Evolutionary conservation across 2,888 invertebrate species (phyloP).

Genomic region (Latrodectus hesperus): DNA sequence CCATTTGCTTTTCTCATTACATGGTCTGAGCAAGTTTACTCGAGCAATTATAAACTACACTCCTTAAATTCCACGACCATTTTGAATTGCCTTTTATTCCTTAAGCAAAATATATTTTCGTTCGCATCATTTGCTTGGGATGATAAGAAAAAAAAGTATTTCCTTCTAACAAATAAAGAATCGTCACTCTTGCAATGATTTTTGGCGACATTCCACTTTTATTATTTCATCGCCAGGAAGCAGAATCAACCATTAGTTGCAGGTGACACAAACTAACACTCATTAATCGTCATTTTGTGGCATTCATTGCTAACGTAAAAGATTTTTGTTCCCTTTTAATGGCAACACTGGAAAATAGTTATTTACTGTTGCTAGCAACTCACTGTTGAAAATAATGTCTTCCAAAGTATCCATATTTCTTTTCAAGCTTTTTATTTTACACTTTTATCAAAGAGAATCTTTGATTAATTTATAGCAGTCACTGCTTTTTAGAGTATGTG

Average conservation of each 20-base stretch:
- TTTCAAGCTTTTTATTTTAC: background rate
- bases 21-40: too few relatives aligned
- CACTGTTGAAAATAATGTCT: background rate
- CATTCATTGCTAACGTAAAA: slow-evolving; percentile 20
- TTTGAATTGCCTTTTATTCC: too few relatives aligned
- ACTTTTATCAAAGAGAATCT: background rate
- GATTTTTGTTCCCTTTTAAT: slow-evolving; percentile 15
- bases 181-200: background rate
- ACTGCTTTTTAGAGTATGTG: too few relatives aligned
- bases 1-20: too few relatives aligned
- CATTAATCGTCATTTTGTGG: slow-evolving; percentile 39
- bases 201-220: slow-evolving; percentile 36
- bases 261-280: slow-evolving; percentile 39
- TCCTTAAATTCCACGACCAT: too few relatives aligned
- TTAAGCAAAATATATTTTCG: too few relatives aligned
- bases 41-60: too few relatives aligned
- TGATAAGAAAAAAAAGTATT: too few relatives aligned
- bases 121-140: too few relatives aligned
- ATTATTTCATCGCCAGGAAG: background rate
- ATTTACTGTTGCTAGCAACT: too few relatives aligned
- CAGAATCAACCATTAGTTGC: slow-evolving; percentile 53
- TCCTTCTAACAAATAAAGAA: too few relatives aligned
- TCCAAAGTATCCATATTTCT: background rate
- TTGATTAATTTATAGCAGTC: background rate
- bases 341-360: background rate